phyloP scores from a whole-genome alignment of 2,888 invertebrate species.

The Cephus spinipes region DNA sequence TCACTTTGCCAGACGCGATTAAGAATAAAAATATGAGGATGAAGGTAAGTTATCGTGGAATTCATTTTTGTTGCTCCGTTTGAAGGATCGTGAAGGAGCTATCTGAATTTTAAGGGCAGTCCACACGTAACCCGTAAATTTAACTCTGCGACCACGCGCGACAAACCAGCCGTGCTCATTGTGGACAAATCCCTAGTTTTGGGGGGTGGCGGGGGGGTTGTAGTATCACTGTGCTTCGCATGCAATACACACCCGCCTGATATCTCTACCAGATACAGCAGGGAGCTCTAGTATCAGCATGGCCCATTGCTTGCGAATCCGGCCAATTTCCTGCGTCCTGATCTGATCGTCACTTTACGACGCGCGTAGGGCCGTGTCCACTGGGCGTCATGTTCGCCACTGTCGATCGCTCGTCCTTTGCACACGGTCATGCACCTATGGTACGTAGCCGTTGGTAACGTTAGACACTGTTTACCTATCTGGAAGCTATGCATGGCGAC shows the following conservation, averaged over 20 bases:
- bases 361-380: slow-evolving; percentile 49
- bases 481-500: slow-evolving; percentile 1
- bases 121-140: background rate
- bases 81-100: background rate
- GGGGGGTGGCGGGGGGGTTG: background rate
- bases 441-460: slow-evolving; percentile 9
- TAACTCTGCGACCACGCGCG: background rate
- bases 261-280: slow-evolving; percentile 42
- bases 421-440: slow-evolving; percentile 4
- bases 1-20: background rate
- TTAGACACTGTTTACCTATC: slow-evolving; percentile 13
- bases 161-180: background rate
- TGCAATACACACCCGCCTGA: slow-evolving; percentile 21
- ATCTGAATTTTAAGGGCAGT: background rate
- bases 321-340: slow-evolving; percentile 65
- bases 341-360: slow-evolving; percentile 67
- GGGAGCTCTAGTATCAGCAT: slow-evolving; percentile 57
- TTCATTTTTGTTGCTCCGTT: background rate
- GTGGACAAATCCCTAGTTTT: background rate
- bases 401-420: slow-evolving; percentile 11
- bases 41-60: background rate
- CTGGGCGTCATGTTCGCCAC: background rate
- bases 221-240: background rate
- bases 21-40: background rate
- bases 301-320: slow-evolving; percentile 65